These are phyloP conservation scores for Volucella bombylans DNA, from an alignment of 2,888 invertebrate genomes.

Conservation along the genomic window DNA sequence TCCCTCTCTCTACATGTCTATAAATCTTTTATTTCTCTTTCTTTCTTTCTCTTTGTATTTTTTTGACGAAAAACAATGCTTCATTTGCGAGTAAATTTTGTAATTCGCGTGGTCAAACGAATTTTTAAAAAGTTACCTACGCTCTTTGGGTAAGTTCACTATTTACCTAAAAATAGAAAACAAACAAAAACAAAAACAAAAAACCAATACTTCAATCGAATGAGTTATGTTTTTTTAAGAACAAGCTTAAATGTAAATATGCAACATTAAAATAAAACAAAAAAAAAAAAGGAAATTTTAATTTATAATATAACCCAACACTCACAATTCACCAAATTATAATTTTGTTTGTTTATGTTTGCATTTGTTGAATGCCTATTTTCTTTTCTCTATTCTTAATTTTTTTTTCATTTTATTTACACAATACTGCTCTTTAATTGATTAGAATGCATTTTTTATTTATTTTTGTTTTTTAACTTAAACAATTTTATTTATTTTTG, in stretches of 20 bases:
- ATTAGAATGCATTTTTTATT: neutral
- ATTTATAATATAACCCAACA: constrained; percentile 14
- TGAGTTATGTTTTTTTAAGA: neutral
- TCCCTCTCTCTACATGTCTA: constrained; percentile 50
- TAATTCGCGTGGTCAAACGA: constrained; percentile 58
- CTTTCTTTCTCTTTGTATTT: constrained; percentile 46
- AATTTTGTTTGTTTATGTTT: constrained; percentile 45
- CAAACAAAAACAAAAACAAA: constrained; percentile 9
- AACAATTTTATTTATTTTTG: neutral
- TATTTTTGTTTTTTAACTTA: neutral
- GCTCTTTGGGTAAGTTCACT: constrained; percentile 62
- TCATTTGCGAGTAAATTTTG: constrained; percentile 68
- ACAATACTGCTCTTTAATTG: constrained; percentile 48
- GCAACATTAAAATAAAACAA: constrained; percentile 46
- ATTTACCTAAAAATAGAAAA: constrained; percentile 51
- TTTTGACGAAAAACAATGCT: constrained; percentile 59
- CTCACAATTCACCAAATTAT: constrained; percentile 42
- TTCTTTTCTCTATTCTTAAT: constrained; percentile 26
- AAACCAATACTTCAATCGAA: constrained; percentile 6
- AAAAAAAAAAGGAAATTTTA: constrained; percentile 1
- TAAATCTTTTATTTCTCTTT: constrained; percentile 55
- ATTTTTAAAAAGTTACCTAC: constrained; percentile 61
- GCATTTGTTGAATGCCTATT: constrained; percentile 26
- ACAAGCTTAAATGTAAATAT: constrained; percentile 43
- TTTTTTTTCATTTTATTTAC: constrained; percentile 22